Evolutionary conservation across 1,140 invertebrate genomes (phyloP).

Genomic region (Panonychus citri): DNA sequence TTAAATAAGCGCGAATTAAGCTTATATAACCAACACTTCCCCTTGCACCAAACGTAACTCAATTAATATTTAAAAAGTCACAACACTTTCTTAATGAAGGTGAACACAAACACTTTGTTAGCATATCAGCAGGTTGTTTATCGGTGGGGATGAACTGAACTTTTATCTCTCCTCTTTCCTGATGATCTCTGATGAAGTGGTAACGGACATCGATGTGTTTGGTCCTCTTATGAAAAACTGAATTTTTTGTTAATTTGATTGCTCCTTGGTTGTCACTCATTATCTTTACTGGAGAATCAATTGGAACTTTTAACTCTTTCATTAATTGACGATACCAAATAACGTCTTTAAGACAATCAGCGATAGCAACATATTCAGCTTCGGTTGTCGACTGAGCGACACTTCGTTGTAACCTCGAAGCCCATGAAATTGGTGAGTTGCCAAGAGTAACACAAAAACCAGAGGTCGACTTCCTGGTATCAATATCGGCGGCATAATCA

Average conservation of each 20-base stretch:
- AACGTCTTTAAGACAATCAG: slow-evolving; percentile 2
- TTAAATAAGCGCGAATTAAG: too few species aligned
- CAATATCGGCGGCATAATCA: background rate
- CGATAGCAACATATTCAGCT: slow-evolving; percentile 8
- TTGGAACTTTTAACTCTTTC: background rate
- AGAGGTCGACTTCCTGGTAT: background rate
- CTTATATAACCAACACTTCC: too few species aligned
- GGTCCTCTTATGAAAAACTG: background rate
- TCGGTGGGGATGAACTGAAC: slow-evolving; percentile 3
- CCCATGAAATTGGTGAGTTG: background rate
- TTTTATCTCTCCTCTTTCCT: slow-evolving; percentile 5
- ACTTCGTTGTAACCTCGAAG: background rate
- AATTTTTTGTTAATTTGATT: background rate
- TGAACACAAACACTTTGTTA: slow-evolving; percentile 18
- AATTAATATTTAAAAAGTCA: too few species aligned
- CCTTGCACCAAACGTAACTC: too few species aligned
- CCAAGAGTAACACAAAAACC: background rate
- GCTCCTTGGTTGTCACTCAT: background rate
- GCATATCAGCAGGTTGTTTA: slow-evolving; percentile 19
- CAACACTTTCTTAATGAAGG: background rate
- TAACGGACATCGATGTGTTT: slow-evolving; percentile 2
- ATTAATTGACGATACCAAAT: slow-evolving; percentile 6
- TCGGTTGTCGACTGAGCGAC: slow-evolving; percentile 9
- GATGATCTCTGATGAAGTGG: slow-evolving; percentile 7
- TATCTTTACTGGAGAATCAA: background rate